phyloP scores from a whole-genome alignment of 2,888 invertebrate genomes.

The Pyrrhia umbra region DNA sequence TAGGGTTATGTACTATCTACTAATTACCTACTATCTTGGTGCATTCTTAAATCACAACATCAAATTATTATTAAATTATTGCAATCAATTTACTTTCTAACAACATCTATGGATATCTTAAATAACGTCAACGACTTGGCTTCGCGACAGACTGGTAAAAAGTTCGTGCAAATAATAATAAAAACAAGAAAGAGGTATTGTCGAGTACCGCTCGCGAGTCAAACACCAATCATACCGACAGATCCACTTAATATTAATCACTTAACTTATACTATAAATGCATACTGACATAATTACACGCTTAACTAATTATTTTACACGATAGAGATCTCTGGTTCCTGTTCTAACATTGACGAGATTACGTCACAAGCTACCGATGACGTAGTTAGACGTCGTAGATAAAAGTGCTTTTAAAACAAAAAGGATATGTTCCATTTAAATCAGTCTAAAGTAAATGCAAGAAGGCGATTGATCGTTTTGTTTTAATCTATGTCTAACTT shows the following conservation, averaged over 20 bases:
- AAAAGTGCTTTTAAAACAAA: constrained; percentile 7
- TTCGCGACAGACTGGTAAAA: no score
- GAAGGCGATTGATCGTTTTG: constrained; percentile 21
- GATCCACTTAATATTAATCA: constrained; percentile 47
- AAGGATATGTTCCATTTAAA: constrained; percentile 41
- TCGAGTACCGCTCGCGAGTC: constrained; percentile 49
- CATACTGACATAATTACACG: constrained; percentile 57
- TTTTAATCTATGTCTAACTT: constrained; percentile 15
- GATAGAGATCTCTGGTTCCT: constrained; percentile 63
- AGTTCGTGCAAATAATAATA: no score
- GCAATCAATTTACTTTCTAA: not conserved
- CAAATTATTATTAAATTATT: no score
- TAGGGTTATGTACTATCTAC: not conserved
- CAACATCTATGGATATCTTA: not conserved
- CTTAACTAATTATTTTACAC: constrained; percentile 57
- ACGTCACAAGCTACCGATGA: constrained; percentile 25
- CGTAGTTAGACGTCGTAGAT: constrained; percentile 17
- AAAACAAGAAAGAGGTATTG: not conserved
- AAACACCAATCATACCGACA: constrained; percentile 50
- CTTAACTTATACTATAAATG: constrained; percentile 62
- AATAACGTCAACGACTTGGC: not conserved
- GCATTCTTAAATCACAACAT: not conserved
- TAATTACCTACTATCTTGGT: not conserved
- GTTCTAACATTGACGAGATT: constrained; percentile 31
- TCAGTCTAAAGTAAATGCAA: constrained; percentile 55